These are phyloP conservation scores for Epinotia nisella DNA, from an alignment of 2,888 invertebrate species.

Conservation along the genomic window DNA sequence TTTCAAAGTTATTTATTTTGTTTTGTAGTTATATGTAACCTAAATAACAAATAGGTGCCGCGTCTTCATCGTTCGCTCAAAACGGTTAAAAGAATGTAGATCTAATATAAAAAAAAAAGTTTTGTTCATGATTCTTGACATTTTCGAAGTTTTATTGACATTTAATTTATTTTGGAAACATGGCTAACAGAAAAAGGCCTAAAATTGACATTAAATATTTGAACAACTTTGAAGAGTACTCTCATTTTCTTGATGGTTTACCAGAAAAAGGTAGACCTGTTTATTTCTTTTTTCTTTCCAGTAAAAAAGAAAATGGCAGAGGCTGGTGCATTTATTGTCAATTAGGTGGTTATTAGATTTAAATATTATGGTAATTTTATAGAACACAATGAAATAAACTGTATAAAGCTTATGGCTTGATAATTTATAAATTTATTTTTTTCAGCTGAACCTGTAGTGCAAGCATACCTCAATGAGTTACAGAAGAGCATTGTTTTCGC, in stretches of 20 bases:
- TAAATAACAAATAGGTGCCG: not conserved
- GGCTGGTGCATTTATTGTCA: constrained; percentile 91
- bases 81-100: not conserved
- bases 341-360: constrained; percentile 58
- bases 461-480: constrained; percentile 86
- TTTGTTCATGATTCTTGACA: not conserved
- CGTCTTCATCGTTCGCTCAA: not conserved
- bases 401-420: not conserved
- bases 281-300: constrained; percentile 77
- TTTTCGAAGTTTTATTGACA: not conserved
- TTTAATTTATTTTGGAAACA: constrained; percentile 21
- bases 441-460: constrained; percentile 91
- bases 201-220: constrained; percentile 56
- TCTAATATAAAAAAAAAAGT: not conserved
- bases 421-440: constrained; percentile 48
- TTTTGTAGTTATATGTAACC: not conserved
- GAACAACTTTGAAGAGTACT: constrained; percentile 65
- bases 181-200: constrained; percentile 46
- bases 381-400: not conserved
- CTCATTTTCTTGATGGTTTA: constrained; percentile 58
- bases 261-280: constrained; percentile 58
- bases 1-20: constrained; percentile 4
- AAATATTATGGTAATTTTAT: not conserved
- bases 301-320: constrained; percentile 85
- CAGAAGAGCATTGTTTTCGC: constrained; percentile 87